Conservation (phyloP, 2,797 vertebrate species). For the Carapus acus region DNA sequence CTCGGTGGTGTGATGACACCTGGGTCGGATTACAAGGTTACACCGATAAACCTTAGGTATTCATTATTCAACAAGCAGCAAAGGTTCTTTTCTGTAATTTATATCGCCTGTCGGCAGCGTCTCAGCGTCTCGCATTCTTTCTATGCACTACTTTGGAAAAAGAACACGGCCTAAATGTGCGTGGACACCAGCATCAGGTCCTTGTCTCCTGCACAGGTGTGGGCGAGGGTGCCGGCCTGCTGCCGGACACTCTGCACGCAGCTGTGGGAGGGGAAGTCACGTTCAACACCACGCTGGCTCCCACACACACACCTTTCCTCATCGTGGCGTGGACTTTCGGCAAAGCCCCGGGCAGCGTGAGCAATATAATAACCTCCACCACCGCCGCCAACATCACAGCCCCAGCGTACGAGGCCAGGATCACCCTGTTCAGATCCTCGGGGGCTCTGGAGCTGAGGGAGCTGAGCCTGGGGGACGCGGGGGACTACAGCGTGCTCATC, state of each 20-base stretch:
- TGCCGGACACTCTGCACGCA: constrained; percentile 21
- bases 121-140: no score
- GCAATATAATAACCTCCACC: neutral
- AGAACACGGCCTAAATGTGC: no score
- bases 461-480: constrained; percentile 28
- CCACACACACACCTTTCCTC: neutral
- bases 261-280: constrained; percentile 29
- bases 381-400: fast-evolving
- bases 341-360: fast-evolving
- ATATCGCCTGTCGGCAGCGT: no score
- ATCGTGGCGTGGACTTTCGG: constrained; percentile 29
- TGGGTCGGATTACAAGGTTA: neutral
- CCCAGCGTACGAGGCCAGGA: constrained; percentile 37
- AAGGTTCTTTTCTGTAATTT: no score
- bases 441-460: constrained; percentile 54
- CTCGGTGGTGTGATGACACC: neutral
- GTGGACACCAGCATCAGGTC: no score
- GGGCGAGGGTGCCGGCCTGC: constrained; percentile 17
- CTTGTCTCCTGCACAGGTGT: constrained; percentile 23
- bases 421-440: constrained; percentile 30
- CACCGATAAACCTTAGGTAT: neutral
- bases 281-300: constrained; percentile 29
- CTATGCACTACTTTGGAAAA: no score
- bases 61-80: no score
- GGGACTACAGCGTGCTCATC: constrained; percentile 25